Evolutionary conservation across 2,888 invertebrate species (phyloP).

Genomic region (Steinernema scapterisci): DNA sequence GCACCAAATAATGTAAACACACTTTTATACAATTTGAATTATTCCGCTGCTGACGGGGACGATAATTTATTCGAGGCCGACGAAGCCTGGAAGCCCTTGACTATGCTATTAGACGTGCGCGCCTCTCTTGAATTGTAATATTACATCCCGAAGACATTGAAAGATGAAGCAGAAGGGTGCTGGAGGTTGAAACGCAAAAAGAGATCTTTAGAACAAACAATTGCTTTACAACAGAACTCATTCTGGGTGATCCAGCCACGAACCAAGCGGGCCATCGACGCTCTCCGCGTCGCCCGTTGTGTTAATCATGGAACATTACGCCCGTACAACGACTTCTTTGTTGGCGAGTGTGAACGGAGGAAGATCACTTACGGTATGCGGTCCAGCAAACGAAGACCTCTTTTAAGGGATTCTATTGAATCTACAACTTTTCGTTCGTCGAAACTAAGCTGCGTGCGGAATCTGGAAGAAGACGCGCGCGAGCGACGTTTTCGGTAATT

Average conservation of each 20-base stretch:
- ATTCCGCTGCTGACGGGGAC: not conserved
- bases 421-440: not conserved
- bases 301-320: conserved; percentile 17
- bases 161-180: not conserved
- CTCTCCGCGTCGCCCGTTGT: not conserved
- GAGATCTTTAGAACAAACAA: conserved; percentile 25
- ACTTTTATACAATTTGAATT: conserved; percentile 30
- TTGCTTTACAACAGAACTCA: conserved; percentile 26
- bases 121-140: conserved; percentile 5
- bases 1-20: conserved; percentile 24
- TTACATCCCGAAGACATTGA: conserved; percentile 4
- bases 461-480: not conserved
- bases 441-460: not conserved
- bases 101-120: not conserved
- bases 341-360: not conserved
- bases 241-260: conserved; percentile 3
- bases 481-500: conserved; percentile 6
- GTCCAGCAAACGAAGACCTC: too few relatives aligned
- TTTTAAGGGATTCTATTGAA: not conserved
- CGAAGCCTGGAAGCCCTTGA: not conserved
- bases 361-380: too few relatives aligned
- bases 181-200: conserved; percentile 1
- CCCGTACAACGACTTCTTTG: conserved; percentile 17
- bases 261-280: conserved; percentile 13
- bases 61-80: conserved; percentile 6